These are phyloP conservation scores for Elachura formosa DNA, from an alignment of 2,113 vertebrate species.

Conservation along the genomic window DNA sequence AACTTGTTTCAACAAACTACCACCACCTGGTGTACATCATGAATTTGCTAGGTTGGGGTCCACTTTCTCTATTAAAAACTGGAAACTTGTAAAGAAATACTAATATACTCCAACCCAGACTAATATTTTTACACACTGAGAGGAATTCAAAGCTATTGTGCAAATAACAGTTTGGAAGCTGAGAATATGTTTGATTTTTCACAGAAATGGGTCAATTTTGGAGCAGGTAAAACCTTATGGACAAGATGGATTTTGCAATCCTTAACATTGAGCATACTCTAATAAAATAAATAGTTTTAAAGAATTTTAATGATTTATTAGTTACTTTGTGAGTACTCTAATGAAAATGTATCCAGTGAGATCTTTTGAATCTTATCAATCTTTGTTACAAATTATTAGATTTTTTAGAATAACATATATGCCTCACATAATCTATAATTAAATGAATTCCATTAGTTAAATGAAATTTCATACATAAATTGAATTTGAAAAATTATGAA, in stretches of 20 bases:
- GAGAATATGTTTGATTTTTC: not conserved
- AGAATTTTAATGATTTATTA: not conserved
- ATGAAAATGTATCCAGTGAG: not conserved
- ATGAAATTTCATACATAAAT: constrained; percentile 2
- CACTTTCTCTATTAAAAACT: not conserved
- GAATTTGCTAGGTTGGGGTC: not conserved
- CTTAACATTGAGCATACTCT: not conserved
- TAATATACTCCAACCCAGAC: not conserved
- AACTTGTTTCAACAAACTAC: not conserved
- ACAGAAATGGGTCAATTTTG: not conserved
- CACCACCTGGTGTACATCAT: not conserved
- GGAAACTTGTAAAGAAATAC: not conserved
- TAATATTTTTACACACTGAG: not conserved
- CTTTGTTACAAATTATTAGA: not conserved
- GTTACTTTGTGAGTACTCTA: not conserved
- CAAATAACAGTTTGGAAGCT: not conserved
- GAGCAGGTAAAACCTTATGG: not conserved
- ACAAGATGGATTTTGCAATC: not conserved
- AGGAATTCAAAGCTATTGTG: not conserved
- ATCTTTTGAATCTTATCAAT: not conserved
- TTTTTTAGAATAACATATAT: not conserved
- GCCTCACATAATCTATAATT: not conserved
- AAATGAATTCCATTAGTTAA: constrained; percentile 38
- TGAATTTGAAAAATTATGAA: not conserved
- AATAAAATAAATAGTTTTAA: not conserved